Conservation (phyloP, 2,797 vertebrate genomes). For the Xenentodon cancila region DNA sequence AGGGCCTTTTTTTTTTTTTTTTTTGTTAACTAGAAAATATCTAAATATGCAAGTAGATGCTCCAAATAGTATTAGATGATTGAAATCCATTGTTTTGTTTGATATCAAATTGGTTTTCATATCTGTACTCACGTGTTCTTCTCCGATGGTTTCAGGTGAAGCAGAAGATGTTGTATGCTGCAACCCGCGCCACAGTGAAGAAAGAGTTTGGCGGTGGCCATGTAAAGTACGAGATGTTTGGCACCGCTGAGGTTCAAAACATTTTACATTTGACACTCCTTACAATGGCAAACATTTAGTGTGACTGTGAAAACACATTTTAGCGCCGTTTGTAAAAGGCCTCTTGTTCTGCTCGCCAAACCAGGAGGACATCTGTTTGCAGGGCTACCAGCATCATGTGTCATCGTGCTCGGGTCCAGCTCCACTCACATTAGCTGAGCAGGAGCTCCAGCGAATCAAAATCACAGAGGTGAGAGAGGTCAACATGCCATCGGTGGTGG, state of each 20-base stretch:
- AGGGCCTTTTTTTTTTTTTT: too few relatives aligned
- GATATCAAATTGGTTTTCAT: too few relatives aligned
- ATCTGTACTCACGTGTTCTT: too few relatives aligned
- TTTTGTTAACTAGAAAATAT: too few relatives aligned
- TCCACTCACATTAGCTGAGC: slow-evolving; percentile 92
- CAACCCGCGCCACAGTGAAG: slow-evolving; percentile 96
- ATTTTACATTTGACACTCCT: background rate
- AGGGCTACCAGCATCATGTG: slow-evolving; percentile 92
- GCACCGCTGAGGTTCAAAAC: slow-evolving; percentile 88
- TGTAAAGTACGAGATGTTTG: slow-evolving; percentile 96
- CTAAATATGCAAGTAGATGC: too few relatives aligned
- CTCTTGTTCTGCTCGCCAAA: slow-evolving; percentile 39
- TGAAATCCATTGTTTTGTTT: too few relatives aligned
- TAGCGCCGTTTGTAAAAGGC: slow-evolving; percentile 15
- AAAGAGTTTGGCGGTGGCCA: slow-evolving; percentile 98
- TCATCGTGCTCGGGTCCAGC: slow-evolving; percentile 90
- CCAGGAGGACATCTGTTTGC: slow-evolving; percentile 93
- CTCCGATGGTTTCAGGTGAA: slow-evolving; percentile 84
- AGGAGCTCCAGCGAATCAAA: slow-evolving; percentile 96
- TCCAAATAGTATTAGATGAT: too few relatives aligned
- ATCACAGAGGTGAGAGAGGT: slow-evolving; percentile 90
- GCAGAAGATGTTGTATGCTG: slow-evolving; percentile 98
- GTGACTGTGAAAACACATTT: slow-evolving; percentile 1
- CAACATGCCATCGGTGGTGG: background rate
- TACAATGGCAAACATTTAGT: background rate